Evolutionary conservation across 37 sponge, comb jelly and placozoan genomes (phyloP).

Genomic region (Ephydatia muelleri): DNA sequence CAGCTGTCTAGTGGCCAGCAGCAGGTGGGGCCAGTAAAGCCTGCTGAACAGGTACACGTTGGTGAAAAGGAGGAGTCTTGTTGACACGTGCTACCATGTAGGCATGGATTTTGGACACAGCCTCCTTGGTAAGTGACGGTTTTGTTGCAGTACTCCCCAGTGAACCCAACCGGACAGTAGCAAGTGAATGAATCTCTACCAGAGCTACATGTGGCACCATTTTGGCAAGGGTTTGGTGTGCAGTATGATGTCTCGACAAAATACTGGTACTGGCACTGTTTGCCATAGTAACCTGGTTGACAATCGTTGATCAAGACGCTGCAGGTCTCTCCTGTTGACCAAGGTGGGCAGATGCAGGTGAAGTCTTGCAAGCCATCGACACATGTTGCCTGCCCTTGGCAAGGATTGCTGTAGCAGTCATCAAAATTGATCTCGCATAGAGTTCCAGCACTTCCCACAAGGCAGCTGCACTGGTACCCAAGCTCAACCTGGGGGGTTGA

Average conservation of each 20-base stretch:
- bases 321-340: conserved; percentile 63
- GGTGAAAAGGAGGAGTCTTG: conserved; percentile 14
- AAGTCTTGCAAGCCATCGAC: conserved; percentile 48
- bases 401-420: conserved; percentile 73
- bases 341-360: conserved; percentile 53
- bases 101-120: conserved; percentile 71
- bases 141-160: conserved; percentile 38
- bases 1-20: conserved; percentile 71
- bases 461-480: conserved; percentile 58
- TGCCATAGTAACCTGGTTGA: conserved; percentile 66
- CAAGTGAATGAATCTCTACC: conserved; percentile 56
- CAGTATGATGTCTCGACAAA: conserved; percentile 30
- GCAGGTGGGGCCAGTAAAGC: conserved; percentile 72
- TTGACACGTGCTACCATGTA: conserved; percentile 64
- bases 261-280: conserved; percentile 60
- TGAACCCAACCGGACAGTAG: conserved; percentile 41
- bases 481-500: conserved; percentile 38
- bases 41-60: conserved; percentile 64
- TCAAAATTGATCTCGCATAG: conserved; percentile 61
- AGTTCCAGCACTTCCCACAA: conserved; percentile 54
- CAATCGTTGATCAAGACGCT: conserved; percentile 44
- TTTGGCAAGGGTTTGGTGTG: conserved; percentile 45
- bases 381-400: conserved; percentile 56
- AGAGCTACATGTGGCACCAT: conserved; percentile 54
- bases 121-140: conserved; percentile 18